phyloP scores from a whole-genome alignment of 1,140 invertebrate species.

The Drosophila nebulosa region DNA sequence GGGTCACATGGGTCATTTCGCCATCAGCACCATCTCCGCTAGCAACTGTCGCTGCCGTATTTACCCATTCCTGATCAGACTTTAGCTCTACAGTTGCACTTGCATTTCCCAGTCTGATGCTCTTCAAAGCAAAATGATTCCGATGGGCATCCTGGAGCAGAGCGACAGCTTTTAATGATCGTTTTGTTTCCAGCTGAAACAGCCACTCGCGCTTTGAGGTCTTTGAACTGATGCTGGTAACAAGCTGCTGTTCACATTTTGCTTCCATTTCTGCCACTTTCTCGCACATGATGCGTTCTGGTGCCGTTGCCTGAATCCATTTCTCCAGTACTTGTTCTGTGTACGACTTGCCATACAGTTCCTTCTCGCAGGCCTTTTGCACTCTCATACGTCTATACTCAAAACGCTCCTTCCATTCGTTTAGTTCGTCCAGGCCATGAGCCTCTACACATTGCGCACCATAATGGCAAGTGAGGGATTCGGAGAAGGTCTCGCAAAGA shows the following conservation, averaged over 20 bases:
- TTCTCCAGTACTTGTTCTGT: slow-evolving; percentile 86
- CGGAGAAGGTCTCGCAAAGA: slow-evolving; percentile 83
- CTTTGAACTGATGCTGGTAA: slow-evolving; percentile 86
- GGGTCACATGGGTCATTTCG: slow-evolving; percentile 68
- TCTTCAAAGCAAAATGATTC: slow-evolving; percentile 87
- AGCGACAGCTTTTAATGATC: slow-evolving; percentile 84
- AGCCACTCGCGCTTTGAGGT: slow-evolving; percentile 86
- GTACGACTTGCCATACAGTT: slow-evolving; percentile 86
- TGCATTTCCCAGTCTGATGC: slow-evolving; percentile 77
- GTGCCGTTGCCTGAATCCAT: slow-evolving; percentile 84
- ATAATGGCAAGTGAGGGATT: slow-evolving; percentile 84
- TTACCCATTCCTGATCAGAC: slow-evolving; percentile 84
- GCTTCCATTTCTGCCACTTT: slow-evolving; percentile 84
- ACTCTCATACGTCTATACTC: slow-evolving; percentile 85
- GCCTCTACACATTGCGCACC: slow-evolving; percentile 89
- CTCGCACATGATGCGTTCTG: slow-evolving; percentile 84
- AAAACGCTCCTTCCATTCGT: slow-evolving; percentile 89
- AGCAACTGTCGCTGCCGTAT: slow-evolving; percentile 29
- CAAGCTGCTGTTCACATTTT: slow-evolving; percentile 84
- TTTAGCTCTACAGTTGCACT: slow-evolving; percentile 71
- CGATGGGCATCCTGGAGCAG: slow-evolving; percentile 88
- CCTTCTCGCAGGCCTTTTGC: slow-evolving; percentile 86
- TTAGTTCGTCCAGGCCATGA: slow-evolving; percentile 87
- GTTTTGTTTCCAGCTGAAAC: slow-evolving; percentile 83
- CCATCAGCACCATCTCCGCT: slow-evolving; percentile 16